Evolutionary conservation across 1,140 invertebrate genomes (phyloP), one percentile per base, ranked within the genome.

Genomic region (Papilio polyxenes): DNA sequence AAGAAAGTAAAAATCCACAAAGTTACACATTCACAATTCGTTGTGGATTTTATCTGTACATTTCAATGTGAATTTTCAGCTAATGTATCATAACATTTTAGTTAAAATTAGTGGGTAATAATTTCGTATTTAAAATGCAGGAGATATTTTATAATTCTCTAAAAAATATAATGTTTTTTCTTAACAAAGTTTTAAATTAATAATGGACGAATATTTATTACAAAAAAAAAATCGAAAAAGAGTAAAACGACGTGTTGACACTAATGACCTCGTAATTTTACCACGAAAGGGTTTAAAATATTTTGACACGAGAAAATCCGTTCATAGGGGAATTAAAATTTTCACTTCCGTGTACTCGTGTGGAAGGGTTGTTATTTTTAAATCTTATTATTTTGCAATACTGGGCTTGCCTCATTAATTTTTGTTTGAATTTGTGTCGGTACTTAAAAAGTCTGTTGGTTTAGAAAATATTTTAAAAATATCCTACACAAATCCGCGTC

Each of bases 301-400:
- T 31, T 65, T 65, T 65, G 62, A 65, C 62, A 65, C 62, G 62
- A 65, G 20, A 65, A 65, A 65, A 65, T 23, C 20, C 62, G 56
- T 10, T 59, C 56, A 65, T 65, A 59, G 56, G 56, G 56, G 56
- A 59, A 65, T 65, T 65, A n/a, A 31, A 65, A 31, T 65, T 65
- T 65, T 65, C 62, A 31, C 62, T 65, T 65, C 62, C 62, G 62
- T 65, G 20, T 23, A 11, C 62, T 23, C 62, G 62, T 10, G 20
- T 3, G 62, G 23, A 65, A 65, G 62, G 62, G 62, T 65, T 65
- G 62, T 65, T 65, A 65, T 65, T 65, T 65, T 65, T 65, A 65
- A 65, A 31, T 65, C 3, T 23, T 31, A 65, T 65, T 65, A 65
- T 65, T 65, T 65, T 23, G 11, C 62, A 31, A 10, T 65, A 20